Evolutionary conservation across 2,113 vertebrate genomes (phyloP).

Genomic region (Cebus imitator): DNA sequence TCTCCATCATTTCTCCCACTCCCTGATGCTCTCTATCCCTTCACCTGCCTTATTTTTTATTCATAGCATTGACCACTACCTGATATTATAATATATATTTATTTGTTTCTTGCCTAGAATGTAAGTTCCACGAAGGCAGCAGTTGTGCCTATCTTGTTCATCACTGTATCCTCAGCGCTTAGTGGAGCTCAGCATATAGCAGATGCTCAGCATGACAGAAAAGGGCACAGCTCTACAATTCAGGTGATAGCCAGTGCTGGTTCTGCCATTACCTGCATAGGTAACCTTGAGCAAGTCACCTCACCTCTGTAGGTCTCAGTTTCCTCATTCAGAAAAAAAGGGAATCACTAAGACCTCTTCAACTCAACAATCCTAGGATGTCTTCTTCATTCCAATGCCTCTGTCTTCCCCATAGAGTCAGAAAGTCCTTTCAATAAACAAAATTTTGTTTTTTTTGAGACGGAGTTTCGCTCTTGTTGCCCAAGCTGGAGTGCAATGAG

Average conservation of each 20-base stretch:
- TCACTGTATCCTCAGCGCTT: not conserved
- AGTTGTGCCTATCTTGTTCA: not conserved
- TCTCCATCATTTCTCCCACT: not conserved
- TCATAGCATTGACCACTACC: not conserved
- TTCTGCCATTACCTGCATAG: not conserved
- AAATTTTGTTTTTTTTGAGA: no score
- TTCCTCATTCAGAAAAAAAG: not conserved
- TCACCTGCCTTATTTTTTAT: not conserved
- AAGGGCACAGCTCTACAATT: not conserved
- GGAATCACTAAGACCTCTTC: not conserved
- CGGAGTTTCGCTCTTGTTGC: no score
- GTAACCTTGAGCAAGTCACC: not conserved
- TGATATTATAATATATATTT: not conserved
- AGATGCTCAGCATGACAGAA: not conserved
- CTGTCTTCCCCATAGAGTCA: not conserved
- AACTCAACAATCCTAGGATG: not conserved
- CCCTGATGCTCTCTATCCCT: not conserved
- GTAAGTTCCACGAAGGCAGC: not conserved
- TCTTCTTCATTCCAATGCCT: not conserved
- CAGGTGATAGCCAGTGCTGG: not conserved
- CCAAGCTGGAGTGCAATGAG: no score
- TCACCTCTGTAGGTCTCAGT: not conserved
- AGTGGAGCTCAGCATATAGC: not conserved
- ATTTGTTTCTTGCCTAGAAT: not conserved
- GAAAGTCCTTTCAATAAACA: conserved; percentile 30